Conservation (phyloP, 2,113 vertebrate species). For the Pachyramphus minor region DNA sequence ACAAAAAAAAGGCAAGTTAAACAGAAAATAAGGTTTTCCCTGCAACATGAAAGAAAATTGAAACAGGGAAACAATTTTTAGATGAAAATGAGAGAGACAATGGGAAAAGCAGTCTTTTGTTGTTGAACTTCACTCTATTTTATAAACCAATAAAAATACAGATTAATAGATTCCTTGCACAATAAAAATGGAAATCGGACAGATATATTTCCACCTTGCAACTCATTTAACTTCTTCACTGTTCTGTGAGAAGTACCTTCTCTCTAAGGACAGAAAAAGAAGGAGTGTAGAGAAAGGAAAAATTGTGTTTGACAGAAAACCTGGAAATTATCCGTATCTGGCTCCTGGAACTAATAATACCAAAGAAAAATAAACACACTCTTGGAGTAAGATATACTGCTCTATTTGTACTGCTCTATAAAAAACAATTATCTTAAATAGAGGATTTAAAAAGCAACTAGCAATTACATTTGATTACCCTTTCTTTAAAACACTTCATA, state of each 20-base stretch:
- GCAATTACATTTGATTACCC: background rate
- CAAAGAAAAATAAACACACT: background rate
- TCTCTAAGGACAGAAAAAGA: background rate
- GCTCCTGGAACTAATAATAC: background rate
- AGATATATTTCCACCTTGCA: background rate
- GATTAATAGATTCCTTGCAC: constrained; percentile 9
- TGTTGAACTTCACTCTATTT: background rate
- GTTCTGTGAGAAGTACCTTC: background rate
- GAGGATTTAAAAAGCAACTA: background rate
- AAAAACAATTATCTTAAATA: background rate
- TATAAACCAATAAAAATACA: constrained; percentile 15
- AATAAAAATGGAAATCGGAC: constrained; percentile 35
- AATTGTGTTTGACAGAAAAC: background rate
- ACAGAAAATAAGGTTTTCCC: background rate
- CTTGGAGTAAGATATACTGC: background rate
- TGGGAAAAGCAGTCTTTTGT: background rate
- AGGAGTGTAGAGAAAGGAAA: background rate
- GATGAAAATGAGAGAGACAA: background rate
- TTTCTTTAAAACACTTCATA: background rate
- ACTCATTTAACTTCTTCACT: background rate
- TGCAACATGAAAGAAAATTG: background rate
- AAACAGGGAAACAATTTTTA: background rate
- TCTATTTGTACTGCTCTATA: background rate
- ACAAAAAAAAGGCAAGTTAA: background rate
- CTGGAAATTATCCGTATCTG: background rate